phyloP scores from a whole-genome alignment of 1,140 invertebrate genomes.

The Calycopis cecrops region DNA sequence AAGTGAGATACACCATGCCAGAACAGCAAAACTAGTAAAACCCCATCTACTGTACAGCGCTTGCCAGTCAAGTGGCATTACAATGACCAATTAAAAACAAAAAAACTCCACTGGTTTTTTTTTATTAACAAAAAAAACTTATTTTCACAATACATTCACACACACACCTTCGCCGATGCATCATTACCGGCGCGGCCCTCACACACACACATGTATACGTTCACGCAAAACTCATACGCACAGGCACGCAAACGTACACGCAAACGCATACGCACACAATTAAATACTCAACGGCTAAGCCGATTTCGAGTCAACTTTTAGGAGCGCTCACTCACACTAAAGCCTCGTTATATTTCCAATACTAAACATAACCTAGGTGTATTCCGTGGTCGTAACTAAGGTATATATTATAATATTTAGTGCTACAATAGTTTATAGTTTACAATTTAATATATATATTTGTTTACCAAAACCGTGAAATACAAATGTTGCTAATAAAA shows the following conservation, averaged over 20 bases:
- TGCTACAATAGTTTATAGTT: constrained; percentile 37
- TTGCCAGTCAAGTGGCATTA: not conserved
- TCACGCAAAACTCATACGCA: not conserved
- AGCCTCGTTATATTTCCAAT: constrained; percentile 35
- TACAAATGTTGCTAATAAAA: constrained; percentile 29
- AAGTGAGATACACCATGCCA: too few species aligned
- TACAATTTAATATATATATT: constrained; percentile 39
- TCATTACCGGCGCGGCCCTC: constrained; percentile 23
- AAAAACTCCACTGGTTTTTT: constrained; percentile 16
- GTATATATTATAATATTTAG: constrained; percentile 32
- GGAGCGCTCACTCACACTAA: constrained; percentile 21
- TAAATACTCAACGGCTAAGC: constrained; percentile 25
- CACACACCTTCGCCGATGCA: constrained; percentile 1
- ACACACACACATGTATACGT: constrained; percentile 14
- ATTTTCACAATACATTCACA: constrained; percentile 3
- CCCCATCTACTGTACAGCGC: not conserved
- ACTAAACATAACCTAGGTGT: constrained; percentile 19
- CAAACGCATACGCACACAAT: constrained; percentile 10
- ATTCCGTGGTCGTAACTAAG: constrained; percentile 28
- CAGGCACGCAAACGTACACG: constrained; percentile 18
- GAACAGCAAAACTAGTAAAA: not conserved
- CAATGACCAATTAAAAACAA: constrained; percentile 6
- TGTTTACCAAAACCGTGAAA: constrained; percentile 41
- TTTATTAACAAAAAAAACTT: constrained; percentile 1
- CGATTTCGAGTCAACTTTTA: constrained; percentile 21